Conservation (phyloP, 2,888 invertebrate species). For the Metalampra italica region DNA sequence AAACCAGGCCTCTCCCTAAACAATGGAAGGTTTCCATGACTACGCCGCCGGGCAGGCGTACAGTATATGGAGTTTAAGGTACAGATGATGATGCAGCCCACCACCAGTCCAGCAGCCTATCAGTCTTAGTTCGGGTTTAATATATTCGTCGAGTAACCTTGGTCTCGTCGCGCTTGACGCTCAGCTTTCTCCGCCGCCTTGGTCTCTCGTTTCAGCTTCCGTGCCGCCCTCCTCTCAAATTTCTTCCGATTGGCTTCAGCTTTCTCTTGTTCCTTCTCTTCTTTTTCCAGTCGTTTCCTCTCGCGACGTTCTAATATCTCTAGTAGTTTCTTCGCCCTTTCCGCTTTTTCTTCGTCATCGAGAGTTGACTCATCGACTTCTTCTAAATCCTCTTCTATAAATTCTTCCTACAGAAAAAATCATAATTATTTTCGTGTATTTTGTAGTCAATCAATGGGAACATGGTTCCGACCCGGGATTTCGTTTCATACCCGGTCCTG, state of each 20-base stretch:
- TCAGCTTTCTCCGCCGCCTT: slow-evolving; percentile 46
- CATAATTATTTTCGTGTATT: neutral
- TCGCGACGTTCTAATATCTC: slow-evolving; percentile 42
- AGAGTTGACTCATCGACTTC: slow-evolving; percentile 60
- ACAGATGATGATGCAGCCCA: too few relatives aligned
- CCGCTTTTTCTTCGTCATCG: slow-evolving; percentile 61
- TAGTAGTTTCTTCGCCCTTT: slow-evolving; percentile 39
- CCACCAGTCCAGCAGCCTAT: too few relatives aligned
- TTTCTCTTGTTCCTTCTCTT: slow-evolving; percentile 43
- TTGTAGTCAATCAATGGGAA: neutral
- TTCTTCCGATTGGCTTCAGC: slow-evolving; percentile 43
- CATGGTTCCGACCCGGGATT: too few relatives aligned
- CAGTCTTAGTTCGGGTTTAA: neutral
- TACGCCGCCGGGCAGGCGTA: too few relatives aligned
- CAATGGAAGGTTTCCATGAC: too few relatives aligned
- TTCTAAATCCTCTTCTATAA: slow-evolving; percentile 53
- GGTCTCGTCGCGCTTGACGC: slow-evolving; percentile 48
- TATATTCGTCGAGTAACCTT: slow-evolving; percentile 27
- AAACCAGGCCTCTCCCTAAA: too few relatives aligned
- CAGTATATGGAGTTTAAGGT: too few relatives aligned
- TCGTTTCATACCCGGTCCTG: too few relatives aligned
- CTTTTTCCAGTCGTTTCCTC: slow-evolving; percentile 38
- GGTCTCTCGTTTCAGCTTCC: slow-evolving; percentile 51
- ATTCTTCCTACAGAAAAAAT: slow-evolving; percentile 31
- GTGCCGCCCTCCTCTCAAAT: slow-evolving; percentile 47